Evolutionary conservation across 2,797 vertebrate species (phyloP), one percentile per base, ranked within the genome.

Genomic region (Eptatretus atami): DNA sequence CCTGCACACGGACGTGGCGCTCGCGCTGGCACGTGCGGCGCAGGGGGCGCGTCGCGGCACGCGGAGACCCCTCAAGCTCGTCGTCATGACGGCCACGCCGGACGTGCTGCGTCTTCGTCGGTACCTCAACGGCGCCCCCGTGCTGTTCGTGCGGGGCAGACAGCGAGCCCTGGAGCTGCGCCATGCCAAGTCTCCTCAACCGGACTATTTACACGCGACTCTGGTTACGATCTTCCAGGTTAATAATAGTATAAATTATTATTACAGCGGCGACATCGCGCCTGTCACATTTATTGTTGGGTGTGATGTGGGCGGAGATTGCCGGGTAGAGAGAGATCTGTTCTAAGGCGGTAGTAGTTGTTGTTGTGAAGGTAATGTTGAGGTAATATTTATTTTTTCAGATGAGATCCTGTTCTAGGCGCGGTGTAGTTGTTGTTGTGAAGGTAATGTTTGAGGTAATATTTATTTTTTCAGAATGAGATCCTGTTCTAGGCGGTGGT

Each of bases 61-160:
- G 31, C 78, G 76, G 65, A 54, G 14, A 1, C 4, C 66, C 64
- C 65, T 4, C 1, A 65, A 94, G 92, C 76, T 98, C 63, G 72
- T 95, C 0, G 66, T 98, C 70, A 98, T 98, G 92, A 96, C 92
- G 1, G 92, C 90, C 64, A 98, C 90, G 0, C 95, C 96, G 92
- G 90, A 98, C 1, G 90, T 98, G 15, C 90, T 94, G 70, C 74
- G 84, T 66, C 96, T 98, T 73, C 88, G 88, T 1, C 79, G 84
- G 67, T 98, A 98, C 70, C 93, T 98, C 71, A 81, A 72, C 24
- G 80, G 82, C 53, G 84, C 90, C 1, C 88, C 87, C 1, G 90
- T 98, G 53, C 75, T 98, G 65, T 98, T 95, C 69, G 73, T 98
- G 67, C 85, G 96, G 70, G 90, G 92, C n/a, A 72, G 90, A 65